Percentiles rank a stretch among this genome's conserved stretches.
These are phyloP conservation scores for Xenus cinereus DNA, from an alignment of 2,113 vertebrate genomes.

Conservation along the genomic window DNA sequence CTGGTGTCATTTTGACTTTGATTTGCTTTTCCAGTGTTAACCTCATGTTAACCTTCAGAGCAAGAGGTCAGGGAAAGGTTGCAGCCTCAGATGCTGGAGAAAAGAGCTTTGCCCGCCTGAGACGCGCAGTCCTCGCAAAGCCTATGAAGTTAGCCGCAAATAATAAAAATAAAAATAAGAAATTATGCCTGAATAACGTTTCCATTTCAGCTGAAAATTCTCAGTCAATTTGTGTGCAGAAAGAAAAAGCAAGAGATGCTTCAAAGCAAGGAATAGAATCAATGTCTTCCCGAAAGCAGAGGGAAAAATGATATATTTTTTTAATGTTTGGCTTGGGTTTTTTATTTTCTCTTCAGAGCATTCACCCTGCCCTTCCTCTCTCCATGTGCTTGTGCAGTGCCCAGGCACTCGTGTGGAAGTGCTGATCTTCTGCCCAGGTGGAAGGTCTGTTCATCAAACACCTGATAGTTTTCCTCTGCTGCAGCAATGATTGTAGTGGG, in stretches of 20 bases:
- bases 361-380: neutral
- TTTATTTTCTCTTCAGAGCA: neutral
- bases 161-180: neutral
- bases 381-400: neutral
- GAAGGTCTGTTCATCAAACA: neutral
- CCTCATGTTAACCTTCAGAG: constrained; percentile 40
- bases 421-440: neutral
- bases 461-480: neutral
- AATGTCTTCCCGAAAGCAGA: neutral
- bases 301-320: neutral
- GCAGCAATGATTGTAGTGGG: neutral
- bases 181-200: neutral
- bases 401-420: neutral
- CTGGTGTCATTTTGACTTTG: constrained; percentile 33
- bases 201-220: neutral
- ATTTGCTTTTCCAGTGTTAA: constrained; percentile 57
- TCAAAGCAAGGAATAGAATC: neutral
- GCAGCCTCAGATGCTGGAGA: neutral
- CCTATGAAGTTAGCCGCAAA: neutral
- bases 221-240: neutral
- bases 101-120: neutral
- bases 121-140: neutral
- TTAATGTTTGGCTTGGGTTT: too few relatives aligned
- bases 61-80: constrained; percentile 47
- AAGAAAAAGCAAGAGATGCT: neutral